phyloP scores from a whole-genome alignment of 2,797 vertebrate genomes.

The Amblyopsis hoosieri region DNA sequence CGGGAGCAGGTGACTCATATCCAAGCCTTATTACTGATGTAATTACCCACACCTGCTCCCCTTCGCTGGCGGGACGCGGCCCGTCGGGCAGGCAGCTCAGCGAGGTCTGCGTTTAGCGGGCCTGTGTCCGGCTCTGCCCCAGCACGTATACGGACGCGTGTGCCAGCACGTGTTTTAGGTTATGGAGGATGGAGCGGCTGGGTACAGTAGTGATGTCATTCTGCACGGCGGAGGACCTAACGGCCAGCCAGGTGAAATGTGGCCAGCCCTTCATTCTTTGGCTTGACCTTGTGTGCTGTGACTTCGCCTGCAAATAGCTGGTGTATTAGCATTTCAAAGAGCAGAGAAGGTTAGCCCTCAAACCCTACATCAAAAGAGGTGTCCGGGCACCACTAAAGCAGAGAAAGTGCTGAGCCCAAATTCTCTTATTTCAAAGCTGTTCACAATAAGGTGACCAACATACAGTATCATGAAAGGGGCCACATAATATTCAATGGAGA shows the following conservation, averaged over 20 bases:
- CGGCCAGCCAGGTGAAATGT: constrained; percentile 41
- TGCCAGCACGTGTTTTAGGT: too few relatives aligned
- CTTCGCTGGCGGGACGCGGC: neutral
- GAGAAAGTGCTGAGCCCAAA: constrained; percentile 61
- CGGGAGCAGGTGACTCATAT: constrained; percentile 78
- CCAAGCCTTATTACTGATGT: constrained; percentile 79
- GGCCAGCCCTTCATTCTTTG: constrained; percentile 69
- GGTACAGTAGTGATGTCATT: neutral
- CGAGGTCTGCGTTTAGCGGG: constrained; percentile 27
- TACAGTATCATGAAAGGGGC: constrained; percentile 35
- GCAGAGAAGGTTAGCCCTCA: constrained; percentile 78
- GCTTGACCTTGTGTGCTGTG: constrained; percentile 71
- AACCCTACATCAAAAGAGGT: constrained; percentile 75
- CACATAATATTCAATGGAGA: constrained; percentile 40
- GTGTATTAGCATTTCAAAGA: constrained; percentile 81
- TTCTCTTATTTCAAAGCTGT: constrained; percentile 46
- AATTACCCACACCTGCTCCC: constrained; percentile 83
- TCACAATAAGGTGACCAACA: constrained; percentile 36
- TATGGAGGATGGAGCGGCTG: too few relatives aligned
- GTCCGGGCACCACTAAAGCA: constrained; percentile 59
- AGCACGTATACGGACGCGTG: constrained; percentile 17
- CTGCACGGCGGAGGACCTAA: constrained; percentile 14
- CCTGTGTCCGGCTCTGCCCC: constrained; percentile 24
- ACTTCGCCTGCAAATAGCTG: constrained; percentile 66
- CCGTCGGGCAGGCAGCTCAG: constrained; percentile 11